Evolutionary conservation across 2,888 invertebrate species (phyloP), one percentile per base, ranked within the genome.

Genomic region (Aproaerema taeniolella): DNA sequence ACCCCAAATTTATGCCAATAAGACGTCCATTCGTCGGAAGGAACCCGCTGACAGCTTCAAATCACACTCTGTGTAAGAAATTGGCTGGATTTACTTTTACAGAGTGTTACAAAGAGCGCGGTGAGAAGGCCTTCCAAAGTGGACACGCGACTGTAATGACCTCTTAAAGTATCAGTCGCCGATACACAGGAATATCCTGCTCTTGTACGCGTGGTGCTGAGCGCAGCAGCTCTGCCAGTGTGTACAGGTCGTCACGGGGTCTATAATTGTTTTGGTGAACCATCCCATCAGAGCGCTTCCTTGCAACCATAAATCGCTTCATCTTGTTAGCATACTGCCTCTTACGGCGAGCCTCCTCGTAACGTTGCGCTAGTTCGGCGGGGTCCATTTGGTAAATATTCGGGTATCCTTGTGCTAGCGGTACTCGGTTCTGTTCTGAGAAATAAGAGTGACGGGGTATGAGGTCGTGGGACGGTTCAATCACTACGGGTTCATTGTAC

Each of bases 281-380:
- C 67, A 76, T 67, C 24, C 67, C 59, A 38, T 83, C 85, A 0
- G 87, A 79, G 4, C 83, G 82, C 63, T 89, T 90, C 55, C 88
- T 83, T 13, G 90, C 87, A 1, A 90, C 89, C 90, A 90, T 90
- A 60, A 90, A 91, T 26, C 90, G 80, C 65, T 91, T 90, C 66
- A 85, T 65, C 52, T 83, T 85, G 54, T 82, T 85, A 5, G 78
- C 76, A 49, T 87, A 87, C 46, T 82, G 78, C 50, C 85, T 69
- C 55, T 87, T 87, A 51, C 85, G 87, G 32, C 86, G 86, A 24
- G 71, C 81, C 47, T 87, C 86, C 47, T 85, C 81, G 39, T 81
- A 85, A 41, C 80, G 63, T 46, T 82, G 86, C 4, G 82, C 78
- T 8, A 85, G 53, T 55, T 82, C 83, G 38, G 71, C 69, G 0